Evolutionary conservation across 2,113 vertebrate genomes (phyloP), one percentile per base, ranked within the genome.

Genomic region (Hippocampus barbouri): DNA sequence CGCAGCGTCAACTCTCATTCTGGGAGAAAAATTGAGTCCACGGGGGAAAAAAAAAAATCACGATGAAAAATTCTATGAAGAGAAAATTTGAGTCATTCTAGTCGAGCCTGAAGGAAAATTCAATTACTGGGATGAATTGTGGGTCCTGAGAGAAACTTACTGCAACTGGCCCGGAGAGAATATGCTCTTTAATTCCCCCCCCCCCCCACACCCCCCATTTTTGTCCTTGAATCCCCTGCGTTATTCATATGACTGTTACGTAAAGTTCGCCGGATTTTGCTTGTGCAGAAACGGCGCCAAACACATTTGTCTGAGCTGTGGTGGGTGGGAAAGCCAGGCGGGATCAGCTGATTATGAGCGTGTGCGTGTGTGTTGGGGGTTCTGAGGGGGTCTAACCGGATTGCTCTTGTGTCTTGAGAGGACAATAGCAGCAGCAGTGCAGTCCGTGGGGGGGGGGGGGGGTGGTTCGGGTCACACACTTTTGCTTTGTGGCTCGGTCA

Each of bases 401-500:
- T 82, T 84, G 85, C 76, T 84, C 77, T 83, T 88, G 88, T 89
- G 87, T 87, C 83, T 20, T 66, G 68, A 68, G 80, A 86, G 73
- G 80, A 91, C 88, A 91, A 91, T 86, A 71, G 86, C 71, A 81
- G 57, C 21, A 47, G 61, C 51, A 47, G 62, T 45, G 72, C 84
- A 85, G 82, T 68, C 15, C 18, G 27, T 60, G 56, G 25, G 23
- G 11, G 56, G 3, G 47, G 10, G 66, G 14, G 20, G 14, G 66
- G 6, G 25, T 7, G 25, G 66, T 8, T n/a, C 10, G 66, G 15
- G 89, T 87, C 90, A 89, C 91, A 92, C 89, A 84, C 89, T 90
- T 89, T 81, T 86, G 86, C 89, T 91, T 91, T 90, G 91, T 91
- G 86, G 83, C 83, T 82, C 86, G 83, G 92, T 93, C 91, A 92